These are phyloP conservation scores for Drosophila diplacantha DNA, from an alignment of 2,888 invertebrate genomes.

Conservation along the genomic window DNA sequence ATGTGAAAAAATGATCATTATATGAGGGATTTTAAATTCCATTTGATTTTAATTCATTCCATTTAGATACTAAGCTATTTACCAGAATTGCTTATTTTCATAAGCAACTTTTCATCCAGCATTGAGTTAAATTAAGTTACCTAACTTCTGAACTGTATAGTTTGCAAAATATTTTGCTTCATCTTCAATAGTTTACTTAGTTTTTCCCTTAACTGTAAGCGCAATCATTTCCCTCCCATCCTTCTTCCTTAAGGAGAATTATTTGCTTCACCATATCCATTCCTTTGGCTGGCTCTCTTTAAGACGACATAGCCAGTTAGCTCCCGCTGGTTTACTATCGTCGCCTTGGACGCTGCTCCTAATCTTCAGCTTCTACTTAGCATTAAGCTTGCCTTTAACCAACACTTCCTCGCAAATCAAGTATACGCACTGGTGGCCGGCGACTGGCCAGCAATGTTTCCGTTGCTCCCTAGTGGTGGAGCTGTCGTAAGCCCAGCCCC, in stretches of 20 bases:
- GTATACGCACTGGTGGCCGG: slow-evolving; percentile 58
- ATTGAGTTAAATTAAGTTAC: not conserved
- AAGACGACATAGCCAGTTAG: slow-evolving; percentile 4
- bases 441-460: slow-evolving; percentile 50
- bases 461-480: slow-evolving; percentile 41
- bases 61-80: too few relatives aligned
- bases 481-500: slow-evolving; percentile 17
- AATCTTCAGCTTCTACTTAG: slow-evolving; percentile 35
- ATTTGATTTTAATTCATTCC: too few relatives aligned
- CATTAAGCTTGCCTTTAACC: slow-evolving; percentile 39
- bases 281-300: slow-evolving; percentile 17
- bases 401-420: slow-evolving; percentile 50
- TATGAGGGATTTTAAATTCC: too few relatives aligned
- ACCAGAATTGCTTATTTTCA: too few relatives aligned
- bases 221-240: not conserved
- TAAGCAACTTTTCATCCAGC: not conserved
- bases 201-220: not conserved
- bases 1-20: not conserved
- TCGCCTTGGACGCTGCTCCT: slow-evolving; percentile 21
- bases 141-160: not conserved
- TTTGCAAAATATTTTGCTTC: not conserved
- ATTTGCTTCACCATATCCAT: not conserved
- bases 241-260: slow-evolving; percentile 9
- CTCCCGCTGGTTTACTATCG: slow-evolving; percentile 17
- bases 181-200: slow-evolving; percentile 2